These are phyloP conservation scores for Dorcus hopei DNA, from an alignment of 2,888 invertebrate species.

Conservation along the genomic window DNA sequence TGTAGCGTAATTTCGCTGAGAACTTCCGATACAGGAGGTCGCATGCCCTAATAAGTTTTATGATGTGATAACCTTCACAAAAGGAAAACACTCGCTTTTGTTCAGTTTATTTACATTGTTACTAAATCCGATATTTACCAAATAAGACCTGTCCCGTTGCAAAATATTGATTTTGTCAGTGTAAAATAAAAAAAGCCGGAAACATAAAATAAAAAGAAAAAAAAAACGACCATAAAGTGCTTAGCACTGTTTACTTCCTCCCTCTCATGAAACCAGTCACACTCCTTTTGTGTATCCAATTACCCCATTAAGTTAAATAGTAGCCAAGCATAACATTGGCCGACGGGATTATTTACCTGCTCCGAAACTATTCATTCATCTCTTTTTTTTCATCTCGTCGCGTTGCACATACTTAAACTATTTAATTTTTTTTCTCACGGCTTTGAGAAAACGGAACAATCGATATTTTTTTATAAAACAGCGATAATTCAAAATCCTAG, in stretches of 20 bases:
- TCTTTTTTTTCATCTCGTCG: no score
- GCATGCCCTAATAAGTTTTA: not conserved
- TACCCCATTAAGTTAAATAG: conserved; percentile 17
- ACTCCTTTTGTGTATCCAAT: conserved; percentile 15
- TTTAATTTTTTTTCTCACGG: no score
- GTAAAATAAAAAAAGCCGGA: not conserved
- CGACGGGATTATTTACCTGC: conserved; percentile 8
- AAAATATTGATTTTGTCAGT: not conserved
- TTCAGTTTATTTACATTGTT: not conserved
- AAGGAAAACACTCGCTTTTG: not conserved
- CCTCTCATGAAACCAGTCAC: conserved; percentile 9
- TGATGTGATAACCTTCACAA: not conserved
- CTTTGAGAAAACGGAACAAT: no score
- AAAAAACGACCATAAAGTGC: conserved; percentile 10
- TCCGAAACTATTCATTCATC: not conserved
- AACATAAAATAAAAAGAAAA: conserved; percentile 8
- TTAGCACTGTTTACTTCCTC: conserved; percentile 2
- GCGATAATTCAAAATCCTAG: no score
- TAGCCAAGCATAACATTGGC: conserved; percentile 14
- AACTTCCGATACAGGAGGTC: conserved; percentile 13
- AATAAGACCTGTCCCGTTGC: no score
- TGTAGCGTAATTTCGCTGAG: conserved; percentile 15
- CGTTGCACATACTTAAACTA: no score
- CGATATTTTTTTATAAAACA: no score
- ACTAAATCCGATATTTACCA: no score